Evolutionary conservation across 2,888 invertebrate genomes (phyloP), one percentile per base, ranked within the genome.

Genomic region (Bedellia somnulentella): DNA sequence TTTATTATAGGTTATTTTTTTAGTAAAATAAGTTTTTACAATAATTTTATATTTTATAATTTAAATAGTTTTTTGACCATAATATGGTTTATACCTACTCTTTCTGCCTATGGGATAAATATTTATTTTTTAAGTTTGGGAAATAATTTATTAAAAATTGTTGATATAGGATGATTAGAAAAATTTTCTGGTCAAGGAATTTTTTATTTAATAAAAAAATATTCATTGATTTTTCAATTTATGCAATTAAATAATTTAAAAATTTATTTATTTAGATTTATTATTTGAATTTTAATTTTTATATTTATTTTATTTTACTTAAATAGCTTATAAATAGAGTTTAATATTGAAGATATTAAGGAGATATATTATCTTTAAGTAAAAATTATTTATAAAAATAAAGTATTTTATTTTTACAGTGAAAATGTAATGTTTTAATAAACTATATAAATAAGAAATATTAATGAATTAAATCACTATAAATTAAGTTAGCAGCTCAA

Each of bases 401-500:
- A 46, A 33, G 26, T n/a, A 43, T 55, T 75, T 75, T 80, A 70
- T 66, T 76, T 76, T 80, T 80, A 80, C 71, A 79, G 47, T 81
- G 80, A 81, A 82, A n/a, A n/a, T n/a, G n/a, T n/a, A n/a, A n/a
- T n/a, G n/a, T n/a, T n/a, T n/a, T n/a, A n/a, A n/a, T n/a, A n/a
- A n/a, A n/a, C n/a, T n/a, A n/a, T n/a, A n/a, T n/a, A 78, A 79
- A 76, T 67, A 31, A 76, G 75, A 78, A 78, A 62, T 63, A 63
- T 61, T 62, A 64, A 66, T 63, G 54, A 51, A 44, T 52, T 62
- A 43, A 61, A 53, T 52, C 61, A 78, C 78, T 77, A 76, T 58
- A 56, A 63, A 60, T 68, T 70, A 80, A 82, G 80, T 83, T 82
- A 82, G 81, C 77, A 80, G 81, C 81, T 81, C 80, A 63, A 58